Conservation (phyloP, 2,113 vertebrate genomes). For the Noctilio leporinus region DNA sequence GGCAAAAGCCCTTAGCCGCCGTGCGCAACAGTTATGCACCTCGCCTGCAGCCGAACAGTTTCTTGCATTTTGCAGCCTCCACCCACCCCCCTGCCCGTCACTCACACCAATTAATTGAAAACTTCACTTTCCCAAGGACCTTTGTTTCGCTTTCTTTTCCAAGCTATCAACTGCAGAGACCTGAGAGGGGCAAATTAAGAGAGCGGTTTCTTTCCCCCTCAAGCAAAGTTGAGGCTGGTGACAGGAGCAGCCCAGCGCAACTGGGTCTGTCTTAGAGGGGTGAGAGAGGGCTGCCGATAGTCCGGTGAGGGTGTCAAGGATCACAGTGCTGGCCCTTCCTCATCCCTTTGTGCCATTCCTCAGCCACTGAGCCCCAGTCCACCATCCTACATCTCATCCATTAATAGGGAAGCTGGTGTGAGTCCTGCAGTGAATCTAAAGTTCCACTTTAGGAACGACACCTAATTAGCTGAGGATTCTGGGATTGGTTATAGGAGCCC, state of each 20-base stretch:
- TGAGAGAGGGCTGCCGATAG: not conserved
- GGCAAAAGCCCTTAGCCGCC: not conserved
- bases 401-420: not conserved
- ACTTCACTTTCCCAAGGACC: constrained; percentile 59
- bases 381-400: not conserved
- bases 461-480: not conserved
- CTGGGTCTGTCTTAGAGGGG: not conserved
- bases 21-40: not conserved
- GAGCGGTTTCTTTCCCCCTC: not conserved
- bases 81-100: constrained; percentile 32
- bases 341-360: not conserved
- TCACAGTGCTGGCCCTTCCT: not conserved
- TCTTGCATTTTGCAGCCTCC: constrained; percentile 45
- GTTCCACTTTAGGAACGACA: not conserved
- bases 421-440: not conserved
- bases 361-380: not conserved
- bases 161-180: constrained; percentile 8
- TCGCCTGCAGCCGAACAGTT: not conserved
- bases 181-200: constrained; percentile 13
- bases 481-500: not conserved
- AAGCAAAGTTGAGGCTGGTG: not conserved
- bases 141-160: constrained; percentile 67
- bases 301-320: not conserved
- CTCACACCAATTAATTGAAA: constrained; percentile 69
- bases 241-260: not conserved